Base-by-base conservation (phyloP, 2,113 vertebrate genomes). In the Scopus umbretta region DNA sequence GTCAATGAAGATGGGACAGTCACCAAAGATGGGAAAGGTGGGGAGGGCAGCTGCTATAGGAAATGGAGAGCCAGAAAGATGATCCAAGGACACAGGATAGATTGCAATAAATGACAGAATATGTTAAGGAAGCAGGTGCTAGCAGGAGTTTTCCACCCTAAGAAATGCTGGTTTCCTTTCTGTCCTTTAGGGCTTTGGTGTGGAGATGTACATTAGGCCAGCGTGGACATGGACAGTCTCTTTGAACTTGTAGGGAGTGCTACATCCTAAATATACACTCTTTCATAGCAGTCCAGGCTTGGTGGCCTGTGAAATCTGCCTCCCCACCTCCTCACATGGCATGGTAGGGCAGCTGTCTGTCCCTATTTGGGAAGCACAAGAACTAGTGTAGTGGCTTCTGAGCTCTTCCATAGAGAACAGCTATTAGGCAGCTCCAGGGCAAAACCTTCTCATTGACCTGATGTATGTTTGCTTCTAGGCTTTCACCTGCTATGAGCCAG, bases 201-300 rank as follows among this genome's bases (percentile, higher is more conserved):
- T n/a, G 80, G 56, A 53, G 21, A 47, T 32, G n/a, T 27, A 38
- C 6, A 32, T 47, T 67, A 49, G 42, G 55, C 49, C 58, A 42
- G 50, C 4, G 25, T 19, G 16, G 40, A 67, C n/a, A 42, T 0
- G 1, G 5, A 38, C 15, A 30, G 14, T 10, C 19, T 26, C 42
- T 78, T 14, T 27, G 59, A 56, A 47, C 38, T 40, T 15, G 49
- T 18, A 58, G 27, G 47, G 22, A 20, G 40, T 1, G 7, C 61
- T 85, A 16, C 55, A 16, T n/a, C 36, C 49, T 76, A 40, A 67
- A 52, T 18, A 8, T 30, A 14, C 16, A 3, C 34, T 18, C 36
- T 61, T 32, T n/a, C 21, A 72, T 7, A 88, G 56, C 32, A 34
- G 16, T 26, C 58, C 34, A 53, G 30, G 20, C 23, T 53, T 22